Conservation (phyloP, 1,140 invertebrate genomes). For the Gonioctena quinquepunctata region DNA sequence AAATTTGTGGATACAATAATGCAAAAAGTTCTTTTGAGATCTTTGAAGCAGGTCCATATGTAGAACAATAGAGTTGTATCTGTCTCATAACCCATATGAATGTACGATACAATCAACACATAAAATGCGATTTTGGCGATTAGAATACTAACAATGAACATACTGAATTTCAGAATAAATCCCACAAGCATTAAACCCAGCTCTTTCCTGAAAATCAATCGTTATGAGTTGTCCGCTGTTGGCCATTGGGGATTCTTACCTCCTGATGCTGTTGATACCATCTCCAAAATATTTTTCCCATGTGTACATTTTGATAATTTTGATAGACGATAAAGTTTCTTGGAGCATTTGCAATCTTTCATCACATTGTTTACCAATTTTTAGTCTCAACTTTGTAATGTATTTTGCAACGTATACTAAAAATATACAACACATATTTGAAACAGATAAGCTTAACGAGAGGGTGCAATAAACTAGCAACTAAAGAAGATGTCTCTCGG, state of each 20-base stretch:
- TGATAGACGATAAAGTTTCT: slow-evolving; percentile 79
- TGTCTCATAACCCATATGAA: slow-evolving; percentile 67
- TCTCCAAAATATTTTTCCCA: slow-evolving; percentile 82
- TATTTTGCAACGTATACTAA: slow-evolving; percentile 40
- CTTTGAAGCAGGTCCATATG: slow-evolving; percentile 74
- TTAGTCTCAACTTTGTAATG: slow-evolving; percentile 30
- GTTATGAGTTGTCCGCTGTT: too few species aligned
- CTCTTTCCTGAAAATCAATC: slow-evolving; percentile 43
- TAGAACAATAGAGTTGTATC: slow-evolving; percentile 78
- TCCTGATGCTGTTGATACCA: slow-evolving; percentile 58
- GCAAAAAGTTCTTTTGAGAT: slow-evolving; percentile 72
- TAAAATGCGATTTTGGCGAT: slow-evolving; percentile 64
- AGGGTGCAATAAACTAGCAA: too few species aligned
- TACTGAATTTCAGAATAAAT: slow-evolving; percentile 32
- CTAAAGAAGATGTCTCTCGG: too few species aligned
- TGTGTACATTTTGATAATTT: slow-evolving; percentile 86
- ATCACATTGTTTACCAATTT: slow-evolving; percentile 66
- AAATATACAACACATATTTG: too few species aligned
- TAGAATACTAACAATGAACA: slow-evolving; percentile 55
- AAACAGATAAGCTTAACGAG: too few species aligned
- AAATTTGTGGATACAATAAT: slow-evolving; percentile 74
- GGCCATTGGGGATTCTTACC: too few species aligned
- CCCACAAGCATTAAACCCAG: slow-evolving; percentile 27
- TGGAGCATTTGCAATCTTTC: slow-evolving; percentile 81
- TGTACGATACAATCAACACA: slow-evolving; percentile 69